Percentiles rank a stretch among this genome's conserved stretches.
Evolutionary conservation across 1,140 invertebrate species (phyloP).

Genomic region (Manduca sexta): DNA sequence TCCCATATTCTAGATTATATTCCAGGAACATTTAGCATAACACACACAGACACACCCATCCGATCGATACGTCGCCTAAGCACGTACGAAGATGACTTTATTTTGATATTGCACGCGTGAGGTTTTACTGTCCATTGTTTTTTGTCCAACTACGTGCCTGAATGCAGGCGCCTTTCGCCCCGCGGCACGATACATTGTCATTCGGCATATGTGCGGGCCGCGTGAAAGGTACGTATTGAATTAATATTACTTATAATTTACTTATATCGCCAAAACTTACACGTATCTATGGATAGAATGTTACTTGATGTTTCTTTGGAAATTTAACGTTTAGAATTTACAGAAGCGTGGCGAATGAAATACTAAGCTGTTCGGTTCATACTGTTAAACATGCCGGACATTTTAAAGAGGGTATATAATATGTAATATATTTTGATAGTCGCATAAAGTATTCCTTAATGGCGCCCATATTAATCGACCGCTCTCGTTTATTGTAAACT

Average conservation of each 20-base stretch:
- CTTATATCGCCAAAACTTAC: not conserved
- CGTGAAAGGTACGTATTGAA: slow-evolving; percentile 14
- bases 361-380: too few relatives aligned
- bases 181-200: slow-evolving; percentile 2
- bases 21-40: slow-evolving; percentile 40
- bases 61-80: slow-evolving; percentile 34
- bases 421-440: too few relatives aligned
- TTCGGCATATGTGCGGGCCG: slow-evolving; percentile 8
- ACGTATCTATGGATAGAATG: not conserved
- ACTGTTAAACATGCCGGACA: too few relatives aligned
- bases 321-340: too few relatives aligned
- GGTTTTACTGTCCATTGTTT: slow-evolving; percentile 59
- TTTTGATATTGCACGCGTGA: slow-evolving; percentile 63
- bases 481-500: too few relatives aligned
- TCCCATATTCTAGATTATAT: slow-evolving; percentile 41
- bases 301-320: not conserved
- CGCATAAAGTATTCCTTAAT: too few relatives aligned
- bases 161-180: slow-evolving; percentile 37
- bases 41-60: too few relatives aligned
- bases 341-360: too few relatives aligned
- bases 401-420: too few relatives aligned
- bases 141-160: slow-evolving; percentile 36
- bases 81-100: slow-evolving; percentile 64
- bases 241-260: slow-evolving; percentile 2
- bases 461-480: too few relatives aligned